Evolutionary conservation across 1,140 invertebrate genomes (phyloP).

Genomic region (Trachelipus rathkii): DNA sequence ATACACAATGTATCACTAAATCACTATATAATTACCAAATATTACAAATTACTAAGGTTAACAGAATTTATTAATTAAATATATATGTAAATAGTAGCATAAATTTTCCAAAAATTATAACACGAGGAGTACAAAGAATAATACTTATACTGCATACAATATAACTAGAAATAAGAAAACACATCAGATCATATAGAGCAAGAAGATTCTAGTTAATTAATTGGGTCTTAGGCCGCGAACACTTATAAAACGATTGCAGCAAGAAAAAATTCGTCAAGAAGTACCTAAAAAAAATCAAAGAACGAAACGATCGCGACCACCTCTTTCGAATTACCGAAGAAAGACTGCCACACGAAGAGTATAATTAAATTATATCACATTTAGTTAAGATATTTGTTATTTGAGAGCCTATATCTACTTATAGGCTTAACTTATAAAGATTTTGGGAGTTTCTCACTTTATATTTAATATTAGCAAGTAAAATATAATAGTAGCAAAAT

Average conservation of each 20-base stretch:
- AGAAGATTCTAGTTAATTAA: not conserved
- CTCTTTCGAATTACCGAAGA: conserved; percentile 67
- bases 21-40: not conserved
- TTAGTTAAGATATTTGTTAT: too few species aligned
- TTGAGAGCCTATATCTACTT: too few species aligned
- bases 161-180: not conserved
- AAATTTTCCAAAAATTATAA: not conserved
- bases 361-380: too few species aligned
- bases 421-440: too few species aligned
- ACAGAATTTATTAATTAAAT: not conserved
- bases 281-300: not conserved
- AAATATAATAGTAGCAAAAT: not conserved
- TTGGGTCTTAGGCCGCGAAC: conserved; percentile 24
- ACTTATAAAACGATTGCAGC: not conserved
- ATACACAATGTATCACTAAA: not conserved
- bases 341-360: too few species aligned
- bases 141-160: not conserved
- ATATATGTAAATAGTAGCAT: not conserved
- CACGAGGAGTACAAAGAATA: not conserved
- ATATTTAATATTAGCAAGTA: too few species aligned
- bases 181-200: not conserved
- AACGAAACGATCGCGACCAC: conserved; percentile 31
- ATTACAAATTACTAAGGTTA: not conserved
- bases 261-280: conserved; percentile 23
- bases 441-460: too few species aligned